These are phyloP conservation scores for Ischnus inquisitorius DNA, from an alignment of 2,888 invertebrate species.

Conservation along the genomic window DNA sequence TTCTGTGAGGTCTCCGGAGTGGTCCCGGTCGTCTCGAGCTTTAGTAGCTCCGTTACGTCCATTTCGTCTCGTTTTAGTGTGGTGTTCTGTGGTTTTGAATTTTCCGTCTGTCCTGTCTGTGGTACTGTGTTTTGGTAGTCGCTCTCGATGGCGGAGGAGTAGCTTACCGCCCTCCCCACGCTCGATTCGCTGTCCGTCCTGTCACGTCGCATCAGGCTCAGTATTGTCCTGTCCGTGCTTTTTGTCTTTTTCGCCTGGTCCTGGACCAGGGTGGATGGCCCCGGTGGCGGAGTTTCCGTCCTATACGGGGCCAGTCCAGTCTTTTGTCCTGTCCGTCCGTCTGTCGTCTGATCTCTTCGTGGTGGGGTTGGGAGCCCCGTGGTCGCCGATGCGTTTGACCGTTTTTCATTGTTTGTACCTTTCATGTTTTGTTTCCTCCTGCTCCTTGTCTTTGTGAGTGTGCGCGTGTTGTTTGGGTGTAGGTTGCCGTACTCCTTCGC, in stretches of 20 bases:
- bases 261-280: not conserved
- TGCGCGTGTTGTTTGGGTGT: not conserved
- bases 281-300: conserved; percentile 29
- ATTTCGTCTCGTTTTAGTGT: no score
- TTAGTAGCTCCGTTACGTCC: no score
- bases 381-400: no score
- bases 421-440: not conserved
- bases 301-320: no score
- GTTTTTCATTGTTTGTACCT: no score
- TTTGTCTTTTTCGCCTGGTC: conserved; percentile 18
- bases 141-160: conserved; percentile 16
- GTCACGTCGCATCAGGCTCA: conserved; percentile 4
- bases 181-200: conserved; percentile 46
- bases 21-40: no score
- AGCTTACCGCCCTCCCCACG: conserved; percentile 40
- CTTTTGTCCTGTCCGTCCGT: no score
- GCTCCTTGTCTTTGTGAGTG: no score
- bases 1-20: conserved; percentile 41
- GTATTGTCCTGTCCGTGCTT: not conserved
- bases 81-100: no score
- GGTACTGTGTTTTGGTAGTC: not conserved
- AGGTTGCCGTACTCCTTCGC: not conserved
- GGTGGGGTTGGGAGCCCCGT: no score
- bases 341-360: no score
- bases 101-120: no score